Conservation (phyloP, 2,797 vertebrate species). For the Tauraco hartlaubi region DNA sequence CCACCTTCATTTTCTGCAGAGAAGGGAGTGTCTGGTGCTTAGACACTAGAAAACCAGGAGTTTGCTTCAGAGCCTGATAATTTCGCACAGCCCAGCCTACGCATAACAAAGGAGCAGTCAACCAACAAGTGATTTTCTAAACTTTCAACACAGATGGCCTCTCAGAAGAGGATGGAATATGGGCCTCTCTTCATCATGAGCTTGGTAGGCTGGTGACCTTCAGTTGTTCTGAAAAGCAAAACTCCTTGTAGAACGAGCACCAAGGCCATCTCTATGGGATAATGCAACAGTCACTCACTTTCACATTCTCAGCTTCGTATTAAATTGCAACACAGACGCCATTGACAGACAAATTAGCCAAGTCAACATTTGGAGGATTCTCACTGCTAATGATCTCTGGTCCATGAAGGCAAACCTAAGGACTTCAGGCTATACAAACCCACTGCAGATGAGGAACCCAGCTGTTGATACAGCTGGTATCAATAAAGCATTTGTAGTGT, state of each 20-base stretch:
- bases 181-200: not conserved
- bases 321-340: not conserved
- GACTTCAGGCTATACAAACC: constrained; percentile 56
- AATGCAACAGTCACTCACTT: not conserved
- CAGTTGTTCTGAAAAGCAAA: not conserved
- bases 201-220: not conserved
- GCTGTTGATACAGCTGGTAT: constrained; percentile 64
- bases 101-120: not conserved
- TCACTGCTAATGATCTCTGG: constrained; percentile 52
- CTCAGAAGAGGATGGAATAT: not conserved
- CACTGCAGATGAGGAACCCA: constrained; percentile 49
- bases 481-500: constrained; percentile 40
- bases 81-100: not conserved
- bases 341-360: constrained; percentile 63
- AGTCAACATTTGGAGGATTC: constrained; percentile 60
- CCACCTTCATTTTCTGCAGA: constrained; percentile 36
- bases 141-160: not conserved
- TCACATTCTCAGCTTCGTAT: not conserved
- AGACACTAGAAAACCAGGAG: not conserved
- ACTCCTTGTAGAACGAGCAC: not conserved
- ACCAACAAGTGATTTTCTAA: not conserved
- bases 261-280: not conserved
- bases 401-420: constrained; percentile 62
- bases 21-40: constrained; percentile 6
- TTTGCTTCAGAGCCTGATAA: not conserved